phyloP scores from a whole-genome alignment of 2,888 invertebrate genomes.

The Macroteleia sp. region DNA sequence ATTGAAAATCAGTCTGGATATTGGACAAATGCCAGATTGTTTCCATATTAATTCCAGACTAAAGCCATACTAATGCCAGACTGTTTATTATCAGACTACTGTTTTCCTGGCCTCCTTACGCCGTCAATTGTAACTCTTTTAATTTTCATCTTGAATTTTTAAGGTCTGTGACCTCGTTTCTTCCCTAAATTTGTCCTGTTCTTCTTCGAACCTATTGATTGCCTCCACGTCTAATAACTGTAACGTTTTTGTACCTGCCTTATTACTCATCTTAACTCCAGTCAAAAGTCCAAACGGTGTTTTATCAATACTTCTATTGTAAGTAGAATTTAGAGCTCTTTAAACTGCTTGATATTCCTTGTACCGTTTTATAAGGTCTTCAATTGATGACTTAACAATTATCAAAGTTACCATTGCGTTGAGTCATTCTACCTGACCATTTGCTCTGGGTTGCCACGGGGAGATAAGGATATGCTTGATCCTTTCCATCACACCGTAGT shows the following conservation, averaged over 20 bases:
- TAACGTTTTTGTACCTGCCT: neutral
- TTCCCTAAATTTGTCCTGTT: too few relatives aligned
- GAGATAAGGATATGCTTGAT: conserved; percentile 1
- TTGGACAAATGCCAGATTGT: too few relatives aligned
- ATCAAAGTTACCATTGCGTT: neutral
- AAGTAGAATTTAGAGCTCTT: conserved; percentile 70
- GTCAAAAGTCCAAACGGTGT: conserved; percentile 31
- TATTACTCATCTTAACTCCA: neutral
- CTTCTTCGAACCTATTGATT: too few relatives aligned
- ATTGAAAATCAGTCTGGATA: too few relatives aligned
- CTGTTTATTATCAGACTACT: too few relatives aligned
- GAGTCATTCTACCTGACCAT: conserved; percentile 66
- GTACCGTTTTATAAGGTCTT: conserved; percentile 67
- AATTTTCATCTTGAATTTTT: too few relatives aligned
- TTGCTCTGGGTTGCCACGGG: neutral
- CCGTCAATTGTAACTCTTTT: too few relatives aligned
- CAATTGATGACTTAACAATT: too few relatives aligned
- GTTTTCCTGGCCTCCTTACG: too few relatives aligned
- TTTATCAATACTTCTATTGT: conserved; percentile 65
- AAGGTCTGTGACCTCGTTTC: too few relatives aligned
- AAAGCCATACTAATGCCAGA: too few relatives aligned
- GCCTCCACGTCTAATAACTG: conserved; percentile 23
- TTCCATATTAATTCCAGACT: too few relatives aligned
- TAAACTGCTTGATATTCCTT: conserved; percentile 66
- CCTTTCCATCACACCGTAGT: conserved; percentile 37